Percentiles rank a stretch among this genome's conserved stretches.
Conservation (phyloP, 2,113 vertebrate species). For the Triplophysa dalaica region DNA sequence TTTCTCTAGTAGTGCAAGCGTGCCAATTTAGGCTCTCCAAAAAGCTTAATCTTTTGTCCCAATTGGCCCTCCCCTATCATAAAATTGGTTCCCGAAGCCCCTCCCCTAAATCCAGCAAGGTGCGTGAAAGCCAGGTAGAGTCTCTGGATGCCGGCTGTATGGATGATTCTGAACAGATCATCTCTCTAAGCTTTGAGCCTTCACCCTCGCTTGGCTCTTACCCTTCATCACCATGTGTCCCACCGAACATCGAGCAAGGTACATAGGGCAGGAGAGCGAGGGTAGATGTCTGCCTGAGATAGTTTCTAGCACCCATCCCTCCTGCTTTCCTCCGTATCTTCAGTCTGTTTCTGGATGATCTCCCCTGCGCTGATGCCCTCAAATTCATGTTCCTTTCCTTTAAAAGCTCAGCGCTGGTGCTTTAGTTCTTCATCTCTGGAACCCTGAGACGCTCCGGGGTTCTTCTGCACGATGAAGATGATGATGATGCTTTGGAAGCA, state of each 20-base stretch:
- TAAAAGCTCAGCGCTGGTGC: conserved; percentile 5
- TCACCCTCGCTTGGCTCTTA: conserved; percentile 61
- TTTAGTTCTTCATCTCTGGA: conserved; percentile 41
- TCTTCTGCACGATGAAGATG: conserved; percentile 17
- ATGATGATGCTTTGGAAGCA: conserved; percentile 29
- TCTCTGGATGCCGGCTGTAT: conserved; percentile 56
- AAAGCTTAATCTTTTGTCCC: conserved; percentile 83
- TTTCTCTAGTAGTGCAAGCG: conserved; percentile 75
- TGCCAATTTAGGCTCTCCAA: conserved; percentile 71
- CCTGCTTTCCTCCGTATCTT: conserved; percentile 33
- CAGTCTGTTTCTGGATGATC: conserved; percentile 35
- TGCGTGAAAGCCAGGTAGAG: conserved; percentile 56
- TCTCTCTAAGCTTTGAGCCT: conserved; percentile 62
- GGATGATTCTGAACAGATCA: conserved; percentile 62
- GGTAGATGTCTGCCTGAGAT: conserved; percentile 39
- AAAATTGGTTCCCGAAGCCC: conserved; percentile 69
- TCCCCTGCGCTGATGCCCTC: conserved; percentile 29
- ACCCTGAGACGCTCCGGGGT: conserved; percentile 24
- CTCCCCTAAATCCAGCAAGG: conserved; percentile 65
- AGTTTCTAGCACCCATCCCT: conserved; percentile 42
- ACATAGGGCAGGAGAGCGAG: conserved; percentile 65
- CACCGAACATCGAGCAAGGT: conserved; percentile 85
- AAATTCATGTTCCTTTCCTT: conserved; percentile 30
- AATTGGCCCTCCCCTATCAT: conserved; percentile 80
- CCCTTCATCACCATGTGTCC: conserved; percentile 67